Conservation (phyloP, 2,888 invertebrate genomes). For the Baccha elongata region DNA sequence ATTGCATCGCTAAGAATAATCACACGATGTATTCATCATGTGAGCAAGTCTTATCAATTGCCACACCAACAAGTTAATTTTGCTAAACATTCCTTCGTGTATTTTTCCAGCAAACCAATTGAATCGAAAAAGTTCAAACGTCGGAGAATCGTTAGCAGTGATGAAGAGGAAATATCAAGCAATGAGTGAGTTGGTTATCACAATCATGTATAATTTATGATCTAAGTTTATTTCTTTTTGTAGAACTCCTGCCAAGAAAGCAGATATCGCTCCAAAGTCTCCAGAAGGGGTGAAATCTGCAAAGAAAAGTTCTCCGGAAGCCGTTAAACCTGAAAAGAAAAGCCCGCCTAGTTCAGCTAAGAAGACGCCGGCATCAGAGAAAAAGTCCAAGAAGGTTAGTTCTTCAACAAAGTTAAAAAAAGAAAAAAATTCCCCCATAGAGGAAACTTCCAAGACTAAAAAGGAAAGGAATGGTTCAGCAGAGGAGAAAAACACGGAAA, state of each 20-base stretch:
- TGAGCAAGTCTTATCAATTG: constrained; percentile 12
- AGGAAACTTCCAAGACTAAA: not conserved
- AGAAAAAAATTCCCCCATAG: constrained; percentile 8
- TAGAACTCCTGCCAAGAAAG: constrained; percentile 61
- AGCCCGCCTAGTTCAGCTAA: constrained; percentile 34
- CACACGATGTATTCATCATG: constrained; percentile 36
- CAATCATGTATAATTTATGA: not conserved
- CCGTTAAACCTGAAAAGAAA: constrained; percentile 21
- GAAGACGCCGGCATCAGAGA: constrained; percentile 19
- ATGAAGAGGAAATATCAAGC: constrained; percentile 77
- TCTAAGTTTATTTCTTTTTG: too few species aligned
- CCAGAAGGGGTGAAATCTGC: not conserved
- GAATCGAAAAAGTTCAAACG: constrained; percentile 71
- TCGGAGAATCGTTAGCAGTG: constrained; percentile 78
- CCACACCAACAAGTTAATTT: constrained; percentile 25
- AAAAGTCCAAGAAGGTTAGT: constrained; percentile 34
- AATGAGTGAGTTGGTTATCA: constrained; percentile 53
- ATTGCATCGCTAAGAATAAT: constrained; percentile 51
- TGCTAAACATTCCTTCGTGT: constrained; percentile 43
- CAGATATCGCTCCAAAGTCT: constrained; percentile 9
- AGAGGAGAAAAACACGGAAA: not conserved
- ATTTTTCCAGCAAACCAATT: constrained; percentile 68
- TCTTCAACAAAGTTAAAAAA: constrained; percentile 37
- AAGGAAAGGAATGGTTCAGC: not conserved
- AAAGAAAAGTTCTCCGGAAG: constrained; percentile 18